Evolutionary conservation across 2,113 vertebrate genomes (phyloP), one percentile per base, ranked within the genome.

Genomic region (Coregonus clupeaformis): DNA sequence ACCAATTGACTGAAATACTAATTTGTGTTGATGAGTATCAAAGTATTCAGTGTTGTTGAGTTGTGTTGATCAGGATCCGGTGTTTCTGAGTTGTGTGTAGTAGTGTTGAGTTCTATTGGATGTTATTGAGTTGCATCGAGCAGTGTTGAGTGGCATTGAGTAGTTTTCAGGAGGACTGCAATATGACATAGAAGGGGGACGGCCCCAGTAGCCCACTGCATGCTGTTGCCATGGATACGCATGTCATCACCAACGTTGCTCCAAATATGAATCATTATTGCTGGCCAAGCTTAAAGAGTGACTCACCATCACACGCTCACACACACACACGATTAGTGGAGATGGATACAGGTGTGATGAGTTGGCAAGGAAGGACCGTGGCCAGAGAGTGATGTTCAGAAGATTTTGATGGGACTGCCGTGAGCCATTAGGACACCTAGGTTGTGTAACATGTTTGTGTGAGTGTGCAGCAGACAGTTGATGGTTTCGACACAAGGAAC

Each of bases 221-320:
- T 84, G 82, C 74, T 82, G 90, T 91, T 89, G 72, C 88, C 80
- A 69, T 42, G 77, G 84, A 42, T 89, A 90, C 88, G 79, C 72
- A 74, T 88, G 82, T 90, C 88, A 89, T 77, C 73, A 72, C 81
- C 82, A 89, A 83, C 85, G 79, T 68, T 11, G 71, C 76, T 86
- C 81, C 77, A 87, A 89, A 87, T 76, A 83, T 76, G 86, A 89
- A 90, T 86, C 86, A 87, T 90, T 77, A 86, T 88, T 77, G 71
- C 85, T 59, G 55, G 75, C 81, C 67, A 77, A 84, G 83, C 80
- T 82, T 81, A 68, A 62, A 69, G 74, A 82, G 80, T 89, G 88
- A 88, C 82, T 90, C 89, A 89, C 72, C 72, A 20, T 68, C 69
- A 77, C 16, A 78, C 29, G 55, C 30, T 1, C 45, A 67, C 25